Evolutionary conservation across 2,888 invertebrate species (phyloP).

Genomic region (Epistrophe eligans): DNA sequence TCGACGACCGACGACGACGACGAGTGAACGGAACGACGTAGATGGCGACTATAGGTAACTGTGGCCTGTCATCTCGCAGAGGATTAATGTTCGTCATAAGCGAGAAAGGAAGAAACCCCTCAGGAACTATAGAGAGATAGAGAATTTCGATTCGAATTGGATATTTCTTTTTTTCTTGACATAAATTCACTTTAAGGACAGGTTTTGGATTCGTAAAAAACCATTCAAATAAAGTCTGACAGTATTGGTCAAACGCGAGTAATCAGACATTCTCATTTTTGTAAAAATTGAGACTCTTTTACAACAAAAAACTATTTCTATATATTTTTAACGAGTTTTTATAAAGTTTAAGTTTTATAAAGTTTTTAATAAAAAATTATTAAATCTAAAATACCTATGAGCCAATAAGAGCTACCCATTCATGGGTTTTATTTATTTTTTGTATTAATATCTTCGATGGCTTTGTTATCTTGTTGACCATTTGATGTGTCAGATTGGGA

Average conservation of each 20-base stretch:
- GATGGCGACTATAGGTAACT: constrained; percentile 45
- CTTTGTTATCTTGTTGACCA: constrained; percentile 55
- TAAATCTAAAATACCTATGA: neutral
- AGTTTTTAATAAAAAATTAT: no score
- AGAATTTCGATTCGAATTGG: constrained; percentile 3
- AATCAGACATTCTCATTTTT: no score
- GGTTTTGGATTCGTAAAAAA: neutral
- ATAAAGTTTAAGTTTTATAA: no score
- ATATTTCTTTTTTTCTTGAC: constrained; percentile 9
- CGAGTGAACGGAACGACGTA: neutral
- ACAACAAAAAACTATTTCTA: no score
- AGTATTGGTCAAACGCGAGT: no score
- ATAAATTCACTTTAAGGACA: neutral
- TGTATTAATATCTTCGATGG: constrained; percentile 39
- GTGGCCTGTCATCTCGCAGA: constrained; percentile 66
- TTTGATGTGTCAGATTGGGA: constrained; percentile 41
- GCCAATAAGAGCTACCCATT: neutral
- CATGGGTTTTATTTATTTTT: neutral
- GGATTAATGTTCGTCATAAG: constrained; percentile 68
- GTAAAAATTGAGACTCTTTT: no score
- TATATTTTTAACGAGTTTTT: no score
- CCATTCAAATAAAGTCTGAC: neutral
- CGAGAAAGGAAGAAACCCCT: constrained; percentile 34
- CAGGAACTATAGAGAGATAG: neutral
- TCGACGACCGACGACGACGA: neutral